These are phyloP conservation scores for Pachycephala philippinensis DNA, from an alignment of 2,113 vertebrate species.

Conservation along the genomic window DNA sequence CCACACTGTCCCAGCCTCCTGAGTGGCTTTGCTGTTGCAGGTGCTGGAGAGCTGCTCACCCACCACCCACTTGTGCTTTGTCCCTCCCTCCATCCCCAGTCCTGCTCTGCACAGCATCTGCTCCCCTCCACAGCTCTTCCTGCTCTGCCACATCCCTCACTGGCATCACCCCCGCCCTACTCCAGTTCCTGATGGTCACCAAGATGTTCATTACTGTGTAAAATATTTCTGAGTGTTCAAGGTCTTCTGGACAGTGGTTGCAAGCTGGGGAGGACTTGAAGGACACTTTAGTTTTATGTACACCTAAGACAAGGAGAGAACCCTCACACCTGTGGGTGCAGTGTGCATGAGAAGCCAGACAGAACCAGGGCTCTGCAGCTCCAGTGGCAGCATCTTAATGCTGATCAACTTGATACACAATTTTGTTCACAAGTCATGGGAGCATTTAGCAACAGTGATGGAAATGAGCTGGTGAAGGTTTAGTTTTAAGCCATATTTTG, in stretches of 20 bases:
- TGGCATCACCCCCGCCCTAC: background rate
- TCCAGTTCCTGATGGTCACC: background rate
- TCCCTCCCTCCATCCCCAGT: background rate
- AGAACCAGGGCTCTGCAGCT: background rate
- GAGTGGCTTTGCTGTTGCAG: constrained; percentile 50
- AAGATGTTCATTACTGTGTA: background rate
- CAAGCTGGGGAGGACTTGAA: background rate
- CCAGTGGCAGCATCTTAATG: background rate
- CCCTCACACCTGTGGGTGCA: too few species aligned
- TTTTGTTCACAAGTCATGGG: background rate
- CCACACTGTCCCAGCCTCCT: background rate
- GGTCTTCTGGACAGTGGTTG: background rate
- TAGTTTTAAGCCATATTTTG: background rate
- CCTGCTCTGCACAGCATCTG: background rate
- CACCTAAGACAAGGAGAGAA: background rate
- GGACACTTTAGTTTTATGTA: background rate
- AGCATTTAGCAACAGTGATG: background rate
- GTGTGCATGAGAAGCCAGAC: background rate
- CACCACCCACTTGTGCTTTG: background rate
- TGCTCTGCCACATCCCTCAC: background rate
- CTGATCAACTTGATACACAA: background rate
- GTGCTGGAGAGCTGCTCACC: background rate
- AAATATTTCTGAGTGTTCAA: background rate
- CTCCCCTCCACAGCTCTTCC: background rate
- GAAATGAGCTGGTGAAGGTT: background rate